Evolutionary conservation across 1,140 invertebrate genomes (phyloP), one percentile per base, ranked within the genome.

Genomic region (Drosophila lini): DNA sequence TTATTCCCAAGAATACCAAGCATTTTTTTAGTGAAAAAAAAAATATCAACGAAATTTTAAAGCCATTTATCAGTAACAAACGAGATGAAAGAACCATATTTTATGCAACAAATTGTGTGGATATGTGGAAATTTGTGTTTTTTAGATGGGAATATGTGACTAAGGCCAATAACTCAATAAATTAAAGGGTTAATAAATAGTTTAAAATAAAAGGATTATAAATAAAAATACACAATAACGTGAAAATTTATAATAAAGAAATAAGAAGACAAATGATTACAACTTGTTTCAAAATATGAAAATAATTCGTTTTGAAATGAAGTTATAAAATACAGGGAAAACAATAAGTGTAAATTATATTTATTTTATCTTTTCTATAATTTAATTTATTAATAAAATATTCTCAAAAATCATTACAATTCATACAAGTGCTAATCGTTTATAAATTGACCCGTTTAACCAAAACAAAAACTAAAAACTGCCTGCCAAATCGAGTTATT

Each of bases 51-150:
- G 9, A 65, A 85, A 86, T 71, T 67, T 56, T 55, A 73, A 62
- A 45, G 50, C 60, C 61, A 85, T 79, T 85, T 82, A 85, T 81
- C 75, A 81, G 81, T 61, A 62, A 70, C 41, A 52, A 78, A 69
- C 36, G 48, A 79, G 65, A 74, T 61, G 69, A 78, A 67, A 70
- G 53, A 63, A 61, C 36, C 11, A 61, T 41, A 52, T 52, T 78
- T 28, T 81, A 53, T 61, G 53, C 63, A 60, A 62, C 38, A 65
- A 48, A 48, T 47, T 53, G 78, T 53, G 78, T 82, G 80, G 58
- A 76, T 62, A 62, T 85, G 74, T 75, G 55, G 61, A 85, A 81
- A 78, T 65, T 25, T 22, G 13, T 40, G 28, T 53, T 40, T 70
- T 73, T 13, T 45, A 44, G 36, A 38, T 47, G n/a, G 5, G 16